Evolutionary conservation across 1,140 invertebrate genomes (phyloP), one percentile per base, ranked within the genome.

Genomic region (Trissolcus basalis): DNA sequence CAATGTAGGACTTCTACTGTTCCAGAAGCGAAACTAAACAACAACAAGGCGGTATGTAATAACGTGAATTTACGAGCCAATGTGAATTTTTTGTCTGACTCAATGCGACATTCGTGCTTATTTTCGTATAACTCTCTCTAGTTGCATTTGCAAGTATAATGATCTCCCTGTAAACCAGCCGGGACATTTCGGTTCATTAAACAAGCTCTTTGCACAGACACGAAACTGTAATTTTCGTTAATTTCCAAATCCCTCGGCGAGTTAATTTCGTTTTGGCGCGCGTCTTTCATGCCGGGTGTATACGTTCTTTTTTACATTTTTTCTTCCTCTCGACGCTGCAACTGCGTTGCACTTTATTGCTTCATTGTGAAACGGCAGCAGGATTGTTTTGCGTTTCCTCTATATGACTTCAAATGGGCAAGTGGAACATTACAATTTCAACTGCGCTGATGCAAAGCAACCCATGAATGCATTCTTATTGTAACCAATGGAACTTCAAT

Each of bases 301-400:
- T n/a, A 19, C 27, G 32, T 32, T 27, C 2, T 27, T 27, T 1
- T 27, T 27, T 1, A 11, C 2, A 10, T 13, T 13, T 41, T 60
- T 61, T 69, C 45, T 74, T 63, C 49, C 49, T 69, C 10, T 59
- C 72, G 9, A 39, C 9, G 56, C 44, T 27, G 47, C 14, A 19
- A 58, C 44, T 13, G 65, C 48, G 53, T 36, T 48, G 41, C 12
- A 48, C 61, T 72, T 61, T 61, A 76, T 80, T 78, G 56, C 72
- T 81, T 82, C 76, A 80, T 80, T 83, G 77, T 60, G 64, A 55
- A 65, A 69, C 44, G 39, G 44, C 60, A 36, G 60, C 54, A n/a
- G 63, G 50, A 80, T 85, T 83, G 80, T 85, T 83, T 68, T 75
- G 60, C 78, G 67, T 83, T 83, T 80, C 61, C 64, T 65, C n/a